Evolutionary conservation across 1,140 invertebrate species (phyloP), one percentile per base, ranked within the genome.

Genomic region (Leptonema lineaticorne): DNA sequence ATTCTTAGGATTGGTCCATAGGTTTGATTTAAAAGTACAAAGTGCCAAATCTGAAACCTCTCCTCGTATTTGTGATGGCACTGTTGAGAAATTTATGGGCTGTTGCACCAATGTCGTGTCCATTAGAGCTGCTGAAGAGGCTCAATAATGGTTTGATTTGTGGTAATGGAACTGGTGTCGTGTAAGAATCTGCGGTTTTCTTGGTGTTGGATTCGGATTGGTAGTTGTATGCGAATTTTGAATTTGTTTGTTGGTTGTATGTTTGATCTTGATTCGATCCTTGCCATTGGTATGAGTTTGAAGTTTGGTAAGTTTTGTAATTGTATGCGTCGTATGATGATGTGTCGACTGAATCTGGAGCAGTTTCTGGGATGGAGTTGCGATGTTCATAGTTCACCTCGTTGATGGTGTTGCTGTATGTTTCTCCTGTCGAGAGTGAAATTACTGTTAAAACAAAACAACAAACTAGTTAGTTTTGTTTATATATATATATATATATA

Each of bases 41-140:
- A 1, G 71, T 73, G 60, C 71, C 71, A 41, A 73, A 73, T 22
- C 71, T 29, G 57, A 73, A 73, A 22, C 71, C 71, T 53, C 71
- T 68, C 41, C 63, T 68, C 5, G 68, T 69, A 11, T 29, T 62
- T 8, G 67, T 60, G 5, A 73, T 67, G 16, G 68, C 71, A 29
- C 64, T 73, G 53, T 68, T 69, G 16, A 73, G 53, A 14, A 73
- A 60, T 30, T 73, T 73, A 9, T 73, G 59, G 0, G 71, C 71
- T 18, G 68, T 68, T 7, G 64, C 41, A 14, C 71, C 68, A 24
- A 73, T 53, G 22, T 33, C 27, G 14, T 56, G 59, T 1, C 56
- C 50, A n/a, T n/a, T n/a, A 5, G 50, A 18, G 24, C 70, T 30
- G 2, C 68, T 66, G 46, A 73, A 70, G 28, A 73, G 41, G 28